These are phyloP conservation scores for Oxyteleia sp. DNA, from an alignment of 2,888 invertebrate species.

Conservation along the genomic window DNA sequence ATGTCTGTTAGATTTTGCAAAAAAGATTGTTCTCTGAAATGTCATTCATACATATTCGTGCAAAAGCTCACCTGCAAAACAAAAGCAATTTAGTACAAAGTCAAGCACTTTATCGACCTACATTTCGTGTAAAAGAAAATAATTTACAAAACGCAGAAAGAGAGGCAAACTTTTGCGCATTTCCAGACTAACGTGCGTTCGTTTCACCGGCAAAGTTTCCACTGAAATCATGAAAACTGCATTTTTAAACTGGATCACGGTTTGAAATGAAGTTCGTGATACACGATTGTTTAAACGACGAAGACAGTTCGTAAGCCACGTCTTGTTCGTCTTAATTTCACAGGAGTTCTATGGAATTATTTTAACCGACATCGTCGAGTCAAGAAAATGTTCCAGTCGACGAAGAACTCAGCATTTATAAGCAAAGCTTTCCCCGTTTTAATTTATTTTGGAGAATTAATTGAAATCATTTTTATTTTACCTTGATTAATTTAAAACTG, in stretches of 20 bases:
- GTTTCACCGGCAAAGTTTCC: conserved; percentile 1
- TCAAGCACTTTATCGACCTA: background rate
- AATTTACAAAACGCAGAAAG: conserved; percentile 3
- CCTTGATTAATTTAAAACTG: background rate
- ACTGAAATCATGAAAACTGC: conserved; percentile 11
- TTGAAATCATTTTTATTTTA: background rate
- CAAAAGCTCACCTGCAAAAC: conserved; percentile 3
- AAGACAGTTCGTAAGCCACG: background rate
- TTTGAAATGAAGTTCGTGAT: conserved; percentile 9
- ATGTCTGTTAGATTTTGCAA: too few relatives aligned
- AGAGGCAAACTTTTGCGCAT: background rate
- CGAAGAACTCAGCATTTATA: background rate
- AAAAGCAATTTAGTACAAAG: background rate
- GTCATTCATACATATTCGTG: background rate
- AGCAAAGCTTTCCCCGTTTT: background rate
- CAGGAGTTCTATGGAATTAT: conserved; percentile 7
- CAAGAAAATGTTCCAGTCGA: background rate
- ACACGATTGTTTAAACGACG: conserved; percentile 1
- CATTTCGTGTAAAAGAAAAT: background rate
- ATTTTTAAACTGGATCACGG: conserved; percentile 13
- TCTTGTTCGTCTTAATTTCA: conserved; percentile 1
- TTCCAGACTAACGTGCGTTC: background rate
- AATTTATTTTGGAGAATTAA: background rate
- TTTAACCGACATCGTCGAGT: background rate
- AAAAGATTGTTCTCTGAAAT: too few relatives aligned